Evolutionary conservation across 2,113 vertebrate genomes (phyloP).

Genomic region (rat (Rattus norvegicus)): GRCr8 NC_086020.1:17903501-17904000

Average conservation of each 20-base stretch:
- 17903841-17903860: background rate
- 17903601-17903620: background rate
- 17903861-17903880: background rate
- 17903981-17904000: too few species aligned
- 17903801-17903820: background rate
- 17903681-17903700: background rate
- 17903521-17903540: background rate
- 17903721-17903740: background rate
- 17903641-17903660: background rate
- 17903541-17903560: background rate
- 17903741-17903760: background rate
- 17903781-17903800: background rate
- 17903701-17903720: background rate
- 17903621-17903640: background rate
- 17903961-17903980: too few species aligned
- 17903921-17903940: background rate
- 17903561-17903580: background rate
- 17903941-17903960: background rate
- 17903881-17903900: background rate
- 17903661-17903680: background rate
- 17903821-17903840: background rate
- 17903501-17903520: too few species aligned
- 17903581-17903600: background rate
- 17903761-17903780: background rate
- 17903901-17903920: background rate